Evolutionary conservation across 2,888 invertebrate species (phyloP).

Genomic region (Bombylius discolor): DNA sequence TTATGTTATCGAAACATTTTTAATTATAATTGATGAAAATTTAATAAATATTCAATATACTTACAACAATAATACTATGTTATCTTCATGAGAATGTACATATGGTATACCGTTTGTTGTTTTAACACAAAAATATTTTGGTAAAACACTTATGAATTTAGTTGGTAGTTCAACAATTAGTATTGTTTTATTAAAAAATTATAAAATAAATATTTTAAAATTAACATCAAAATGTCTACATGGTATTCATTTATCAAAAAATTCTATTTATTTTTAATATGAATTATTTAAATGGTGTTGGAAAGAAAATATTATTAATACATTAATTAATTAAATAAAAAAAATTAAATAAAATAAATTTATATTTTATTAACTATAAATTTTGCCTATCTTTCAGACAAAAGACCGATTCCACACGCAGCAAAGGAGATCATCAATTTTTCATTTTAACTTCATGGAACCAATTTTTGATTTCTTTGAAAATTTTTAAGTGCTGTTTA

Average conservation of each 20-base stretch:
- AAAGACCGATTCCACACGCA: too few relatives aligned
- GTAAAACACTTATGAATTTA: not conserved
- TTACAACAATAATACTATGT: not conserved
- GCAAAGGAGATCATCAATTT: too few relatives aligned
- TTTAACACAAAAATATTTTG: not conserved
- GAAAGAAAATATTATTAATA: slow-evolving; percentile 4
- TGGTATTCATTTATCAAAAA: not conserved
- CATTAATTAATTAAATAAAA: too few relatives aligned
- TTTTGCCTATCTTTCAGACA: too few relatives aligned
- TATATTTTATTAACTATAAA: too few relatives aligned
- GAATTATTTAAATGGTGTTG: slow-evolving; percentile 3
- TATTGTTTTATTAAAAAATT: not conserved
- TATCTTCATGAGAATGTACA: not conserved
- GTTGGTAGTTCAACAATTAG: not conserved
- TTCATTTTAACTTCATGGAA: too few relatives aligned
- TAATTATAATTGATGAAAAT: not conserved
- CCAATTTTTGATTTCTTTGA: too few relatives aligned
- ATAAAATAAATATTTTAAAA: not conserved
- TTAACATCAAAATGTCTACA: not conserved
- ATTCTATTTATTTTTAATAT: not conserved
- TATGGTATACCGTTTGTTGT: not conserved
- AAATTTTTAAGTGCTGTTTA: too few relatives aligned
- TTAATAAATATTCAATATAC: not conserved
- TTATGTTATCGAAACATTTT: not conserved
- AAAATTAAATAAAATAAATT: too few relatives aligned